Evolutionary conservation across 1,140 invertebrate genomes (phyloP), one percentile per base, ranked within the genome.

Genomic region (Lerema accius): DNA sequence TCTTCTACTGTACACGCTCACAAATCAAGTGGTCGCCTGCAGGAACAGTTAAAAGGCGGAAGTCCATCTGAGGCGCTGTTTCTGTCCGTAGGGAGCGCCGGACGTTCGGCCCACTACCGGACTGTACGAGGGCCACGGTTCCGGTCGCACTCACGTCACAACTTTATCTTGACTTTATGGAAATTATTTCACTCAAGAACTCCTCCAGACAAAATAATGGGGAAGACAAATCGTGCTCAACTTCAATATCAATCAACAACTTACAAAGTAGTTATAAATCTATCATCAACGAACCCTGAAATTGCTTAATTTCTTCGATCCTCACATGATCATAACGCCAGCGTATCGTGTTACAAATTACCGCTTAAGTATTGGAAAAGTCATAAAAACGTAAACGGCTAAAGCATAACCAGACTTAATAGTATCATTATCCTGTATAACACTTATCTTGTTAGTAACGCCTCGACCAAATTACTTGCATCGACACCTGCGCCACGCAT

Each of bases 1-100:
- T 23, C 19, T 23, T 19, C 5, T 39, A 53, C 0, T 9, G 15
- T 39, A 26, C 43, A 45, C 19, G 13, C 11, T 56, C 40, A 56
- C 40, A 59, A 50, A 51, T 46, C 61, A 37, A 46, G 58, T 10
- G 60, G 60, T 17, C 39, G 53, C 51, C 49, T 64, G 63, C 43
- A 66, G 63, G 56, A 75, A 60, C 67, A 80, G 74, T 86, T 84
- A 86, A 83, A 82, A 81, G 73, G 74, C 86, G 86, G 86, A 89
- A 86, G 82, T 86, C 76, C 82, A 86, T 88, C 75, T 82, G 69
- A 80, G 73, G 74, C 58, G 62, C 65, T 62, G 63, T 60, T 66
- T 66, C 69, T 63, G 66, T 26, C 37, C 50, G 50, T 15, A 55
- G 67, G 61, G 49, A 37, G 53, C 63, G 53, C 77, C 83, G 82